Evolutionary conservation across 2,888 invertebrate species (phyloP), one percentile per base, ranked within the genome.

Genomic region (Drosophila crucigera): DNA sequence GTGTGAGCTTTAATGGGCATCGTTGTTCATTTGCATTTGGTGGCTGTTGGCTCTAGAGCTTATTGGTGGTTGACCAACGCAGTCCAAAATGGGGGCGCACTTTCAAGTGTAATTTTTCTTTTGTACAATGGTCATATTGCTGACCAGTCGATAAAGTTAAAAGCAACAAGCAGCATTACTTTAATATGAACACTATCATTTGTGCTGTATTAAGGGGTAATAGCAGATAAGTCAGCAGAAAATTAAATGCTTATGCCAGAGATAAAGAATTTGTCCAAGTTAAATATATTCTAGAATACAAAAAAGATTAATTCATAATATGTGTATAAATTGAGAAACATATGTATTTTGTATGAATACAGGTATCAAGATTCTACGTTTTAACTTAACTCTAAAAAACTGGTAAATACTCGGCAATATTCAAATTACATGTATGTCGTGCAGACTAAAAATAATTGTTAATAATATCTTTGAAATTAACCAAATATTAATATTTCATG

Each of bases 11-110:
- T 74, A 63, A 60, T 60, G 81, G 69, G 30, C 60, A 43, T 55
- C 70, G 78, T 77, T 84, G 84, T 84, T 84, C 84, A 84, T 90
- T 84, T 84, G 89, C 84, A 88, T 84, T 75, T 73, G 64, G 25
- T 31, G 72, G 68, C 52, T 68, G 74, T 30, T 73, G 56, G 39
- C n/a, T 63, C 58, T 63, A 63, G 28, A 60, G 81, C 71, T 63
- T 65, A 54, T 81, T 81, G 78, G 79, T 81, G 82, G 78, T 73
- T 78, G 78, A 78, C 78, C 78, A 81, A 56, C 47, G 64, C 81
- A 65, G 47, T 58, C 54, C 1, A 54, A 61, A 72, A 72, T 19
- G 53, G 43, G 63, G 55, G 71, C 66, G 73, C 68, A 64, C 68
- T 74, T 89, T 87, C 68, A 87, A 89, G 84, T 79, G 85, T 65